Conservation (phyloP, 2,113 vertebrate species). For the Dicentrarchus labrax region DNA sequence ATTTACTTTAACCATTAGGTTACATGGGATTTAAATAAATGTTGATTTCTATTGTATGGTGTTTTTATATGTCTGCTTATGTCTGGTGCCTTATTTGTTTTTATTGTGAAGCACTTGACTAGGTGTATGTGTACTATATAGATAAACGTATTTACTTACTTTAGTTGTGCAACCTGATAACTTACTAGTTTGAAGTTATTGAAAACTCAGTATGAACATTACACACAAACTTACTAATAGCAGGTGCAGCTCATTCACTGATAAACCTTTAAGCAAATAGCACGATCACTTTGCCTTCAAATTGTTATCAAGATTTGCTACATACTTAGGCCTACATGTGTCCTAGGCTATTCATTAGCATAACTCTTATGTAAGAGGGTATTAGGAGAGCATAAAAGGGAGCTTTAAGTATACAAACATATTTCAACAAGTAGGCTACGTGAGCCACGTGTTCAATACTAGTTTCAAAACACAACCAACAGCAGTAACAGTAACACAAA, state of each 20-base stretch:
- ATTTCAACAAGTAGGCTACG: not conserved
- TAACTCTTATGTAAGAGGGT: not conserved
- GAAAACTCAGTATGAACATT: not conserved
- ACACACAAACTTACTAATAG: not conserved
- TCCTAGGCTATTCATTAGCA: not conserved
- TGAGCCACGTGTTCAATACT: not conserved
- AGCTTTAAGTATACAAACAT: not conserved
- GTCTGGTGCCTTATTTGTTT: too few relatives aligned
- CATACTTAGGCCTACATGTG: not conserved
- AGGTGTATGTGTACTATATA: too few relatives aligned
- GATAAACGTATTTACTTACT: too few relatives aligned
- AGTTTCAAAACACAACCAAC: slow-evolving; percentile 8
- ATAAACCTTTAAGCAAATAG: not conserved
- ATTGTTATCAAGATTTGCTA: not conserved
- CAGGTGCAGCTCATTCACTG: not conserved
- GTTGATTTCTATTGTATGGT: too few relatives aligned
- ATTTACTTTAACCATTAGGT: too few relatives aligned
- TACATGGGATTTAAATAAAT: too few relatives aligned
- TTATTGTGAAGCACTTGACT: too few relatives aligned
- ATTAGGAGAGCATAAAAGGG: not conserved
- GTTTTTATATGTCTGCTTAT: too few relatives aligned
- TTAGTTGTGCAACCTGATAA: too few relatives aligned
- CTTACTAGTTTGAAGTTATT: too few relatives aligned
- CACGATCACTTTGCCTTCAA: not conserved
- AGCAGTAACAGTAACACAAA: not conserved